Conservation (phyloP, 1,140 invertebrate genomes). For the Ceratina calcarata region DNA sequence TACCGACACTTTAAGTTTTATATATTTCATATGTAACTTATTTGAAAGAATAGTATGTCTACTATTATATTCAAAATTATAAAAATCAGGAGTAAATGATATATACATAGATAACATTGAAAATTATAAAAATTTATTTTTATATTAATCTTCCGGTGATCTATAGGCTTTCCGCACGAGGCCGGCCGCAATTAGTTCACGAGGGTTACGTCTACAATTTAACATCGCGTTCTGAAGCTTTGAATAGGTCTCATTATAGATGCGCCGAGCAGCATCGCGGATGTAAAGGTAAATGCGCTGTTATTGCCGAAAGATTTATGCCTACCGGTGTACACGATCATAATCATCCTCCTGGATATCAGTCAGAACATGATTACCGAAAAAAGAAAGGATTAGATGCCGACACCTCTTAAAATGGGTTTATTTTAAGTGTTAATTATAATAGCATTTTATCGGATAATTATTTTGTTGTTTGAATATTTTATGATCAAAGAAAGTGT, state of each 20-base stretch:
- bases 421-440: not conserved
- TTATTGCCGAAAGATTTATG: constrained; percentile 71
- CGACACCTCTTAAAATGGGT: constrained; percentile 38
- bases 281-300: constrained; percentile 71
- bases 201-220: constrained; percentile 70
- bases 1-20: constrained; percentile 24
- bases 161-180: constrained; percentile 68
- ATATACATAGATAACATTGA: constrained; percentile 12
- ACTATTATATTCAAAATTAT: constrained; percentile 10
- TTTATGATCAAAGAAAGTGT: not conserved
- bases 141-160: constrained; percentile 59
- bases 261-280: constrained; percentile 71
- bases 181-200: constrained; percentile 67
- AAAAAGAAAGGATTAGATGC: constrained; percentile 67
- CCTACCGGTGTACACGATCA: constrained; percentile 69
- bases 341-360: constrained; percentile 69
- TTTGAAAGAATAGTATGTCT: not conserved
- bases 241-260: constrained; percentile 69
- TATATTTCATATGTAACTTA: constrained; percentile 19
- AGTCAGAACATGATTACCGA: constrained; percentile 66
- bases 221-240: constrained; percentile 66
- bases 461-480: not conserved
- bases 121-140: constrained; percentile 49
- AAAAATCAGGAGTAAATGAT: not conserved
- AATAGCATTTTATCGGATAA: constrained; percentile 16